A percentile compares a stretch with the other conserved stretches of the same genome.
These are phyloP conservation scores for Nesoenas mayeri DNA, from an alignment of 2,113 vertebrate species.

Conservation along the genomic window DNA sequence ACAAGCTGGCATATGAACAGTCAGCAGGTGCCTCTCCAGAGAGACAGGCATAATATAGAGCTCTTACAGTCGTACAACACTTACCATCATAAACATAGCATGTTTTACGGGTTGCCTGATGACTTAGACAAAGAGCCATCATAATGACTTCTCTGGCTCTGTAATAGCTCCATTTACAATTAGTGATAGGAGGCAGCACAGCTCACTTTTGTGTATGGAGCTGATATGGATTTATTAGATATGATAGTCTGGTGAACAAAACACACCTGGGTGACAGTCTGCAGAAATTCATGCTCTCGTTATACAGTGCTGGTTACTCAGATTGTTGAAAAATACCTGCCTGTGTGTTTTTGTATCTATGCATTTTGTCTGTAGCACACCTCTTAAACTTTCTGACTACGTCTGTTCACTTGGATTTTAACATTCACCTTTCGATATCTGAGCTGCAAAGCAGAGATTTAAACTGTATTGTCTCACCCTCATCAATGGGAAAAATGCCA, in stretches of 20 bases:
- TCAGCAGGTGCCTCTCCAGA: slow-evolving; percentile 68
- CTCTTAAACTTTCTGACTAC: background rate
- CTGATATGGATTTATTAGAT: background rate
- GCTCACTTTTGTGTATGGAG: background rate
- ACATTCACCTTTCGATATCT: background rate
- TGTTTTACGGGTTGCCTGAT: slow-evolving; percentile 60
- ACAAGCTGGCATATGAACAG: slow-evolving; percentile 64
- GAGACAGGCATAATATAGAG: slow-evolving; percentile 58
- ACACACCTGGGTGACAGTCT: background rate
- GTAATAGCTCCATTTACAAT: background rate
- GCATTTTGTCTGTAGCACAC: background rate
- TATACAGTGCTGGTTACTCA: background rate
- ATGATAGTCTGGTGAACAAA: background rate
- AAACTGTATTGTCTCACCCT: background rate
- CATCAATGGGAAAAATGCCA: background rate
- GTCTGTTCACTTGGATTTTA: background rate
- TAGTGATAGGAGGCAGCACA: background rate
- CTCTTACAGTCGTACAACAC: slow-evolving; percentile 43
- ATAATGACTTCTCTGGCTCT: background rate
- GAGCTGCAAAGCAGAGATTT: background rate
- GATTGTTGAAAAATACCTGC: background rate
- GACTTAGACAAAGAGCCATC: slow-evolving; percentile 28
- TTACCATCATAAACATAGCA: slow-evolving; percentile 54
- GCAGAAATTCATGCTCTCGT: background rate
- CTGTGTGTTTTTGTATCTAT: background rate